Conservation (phyloP, 2,113 vertebrate genomes). For the Aphyosemion australe region DNA sequence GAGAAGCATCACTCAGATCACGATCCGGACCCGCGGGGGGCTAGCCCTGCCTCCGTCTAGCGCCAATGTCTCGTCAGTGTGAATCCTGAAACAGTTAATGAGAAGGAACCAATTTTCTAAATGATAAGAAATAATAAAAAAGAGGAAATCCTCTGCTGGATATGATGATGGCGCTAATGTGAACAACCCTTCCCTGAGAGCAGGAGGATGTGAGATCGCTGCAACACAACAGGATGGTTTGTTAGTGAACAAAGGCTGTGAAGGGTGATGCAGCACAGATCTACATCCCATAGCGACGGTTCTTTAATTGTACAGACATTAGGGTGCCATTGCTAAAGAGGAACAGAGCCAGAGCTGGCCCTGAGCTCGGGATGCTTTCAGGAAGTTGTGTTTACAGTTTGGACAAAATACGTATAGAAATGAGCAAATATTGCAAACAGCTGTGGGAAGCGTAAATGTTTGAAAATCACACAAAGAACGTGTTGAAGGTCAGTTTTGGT, state of each 20-base stretch:
- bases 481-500: background rate
- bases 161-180: slow-evolving; percentile 13
- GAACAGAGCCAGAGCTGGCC: slow-evolving; percentile 20
- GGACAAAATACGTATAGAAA: background rate
- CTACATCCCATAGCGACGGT: background rate
- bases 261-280: background rate
- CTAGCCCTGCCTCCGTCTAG: slow-evolving; percentile 63
- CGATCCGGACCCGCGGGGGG: slow-evolving; percentile 73
- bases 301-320: slow-evolving; percentile 7
- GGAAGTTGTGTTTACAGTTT: slow-evolving; percentile 12
- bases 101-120: background rate
- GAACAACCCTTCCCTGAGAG: slow-evolving; percentile 1
- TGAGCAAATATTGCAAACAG: slow-evolving; percentile 9
- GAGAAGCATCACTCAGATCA: slow-evolving; percentile 78
- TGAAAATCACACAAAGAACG: background rate
- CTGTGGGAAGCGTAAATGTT: background rate
- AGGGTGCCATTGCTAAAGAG: background rate
- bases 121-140: background rate
- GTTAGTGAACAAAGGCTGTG: slow-evolving; percentile 4
- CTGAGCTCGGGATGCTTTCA: slow-evolving; percentile 5
- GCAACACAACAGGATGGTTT: slow-evolving; percentile 6
- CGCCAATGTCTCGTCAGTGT: slow-evolving; percentile 66
- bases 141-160: slow-evolving; percentile 10
- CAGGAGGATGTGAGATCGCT: background rate
- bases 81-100: slow-evolving; percentile 24